Base-by-base conservation (phyloP, 37 sponge, comb jelly and placozoan species). In the Haliclona indistincta region DNA sequence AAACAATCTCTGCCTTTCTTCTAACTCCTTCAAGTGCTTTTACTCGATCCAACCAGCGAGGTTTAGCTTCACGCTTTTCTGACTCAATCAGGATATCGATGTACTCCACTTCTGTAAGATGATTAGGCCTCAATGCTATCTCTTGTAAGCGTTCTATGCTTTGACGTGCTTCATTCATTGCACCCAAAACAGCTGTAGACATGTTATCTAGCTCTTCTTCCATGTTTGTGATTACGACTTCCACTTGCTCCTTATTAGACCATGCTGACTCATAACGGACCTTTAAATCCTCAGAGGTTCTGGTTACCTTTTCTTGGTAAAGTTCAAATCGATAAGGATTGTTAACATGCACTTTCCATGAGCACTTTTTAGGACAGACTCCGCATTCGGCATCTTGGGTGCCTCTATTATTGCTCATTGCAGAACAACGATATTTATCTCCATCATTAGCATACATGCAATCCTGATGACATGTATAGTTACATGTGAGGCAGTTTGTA, bases 21-120 rank as follows among this genome's bases (percentile, higher is more conserved):
- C n/a, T n/a, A n/a, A n/a, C n/a, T n/a, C n/a, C n/a, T n/a, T n/a
- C n/a, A n/a, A n/a, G n/a, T n/a, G n/a, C n/a, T n/a, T n/a, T n/a
- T n/a, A n/a, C n/a, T n/a, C n/a, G n/a, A n/a, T n/a, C n/a, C n/a
- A n/a, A n/a, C n/a, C n/a, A n/a, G n/a, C n/a, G n/a, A n/a, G n/a
- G n/a, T n/a, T n/a, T n/a, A n/a, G n/a, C n/a, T n/a, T n/a, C n/a
- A n/a, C n/a, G 51, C 52, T 82, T 79, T 42, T 91, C 92, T 2
- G 87, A 83, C 20, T 86, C 62, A 13, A 91, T 86, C 37, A 91
- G 74, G 30, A 91, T 67, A 26, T 91, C 80, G 68, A 91, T 86
- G 67, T 91, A 91, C 22, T 86, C 80, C 11, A 86, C 84, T 43
- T 86, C 83, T 19, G 73, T 74, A 2, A 91, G 67, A 0, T 78